These are phyloP conservation scores for Alcedo atthis DNA, from an alignment of 2,797 vertebrate genomes.

Conservation along the genomic window DNA sequence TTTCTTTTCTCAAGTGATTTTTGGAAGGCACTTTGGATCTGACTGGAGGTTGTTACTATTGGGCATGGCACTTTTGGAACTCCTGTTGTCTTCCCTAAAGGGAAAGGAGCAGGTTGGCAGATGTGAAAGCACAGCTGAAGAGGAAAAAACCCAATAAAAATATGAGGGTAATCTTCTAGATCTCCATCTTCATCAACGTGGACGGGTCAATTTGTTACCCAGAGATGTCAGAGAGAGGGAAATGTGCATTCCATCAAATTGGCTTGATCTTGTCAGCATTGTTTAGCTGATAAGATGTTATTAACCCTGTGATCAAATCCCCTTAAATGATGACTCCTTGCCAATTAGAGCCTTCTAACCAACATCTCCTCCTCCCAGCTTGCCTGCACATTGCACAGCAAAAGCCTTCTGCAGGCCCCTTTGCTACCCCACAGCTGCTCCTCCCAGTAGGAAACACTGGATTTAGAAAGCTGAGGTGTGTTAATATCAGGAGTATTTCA, in stretches of 20 bases:
- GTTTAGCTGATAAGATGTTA: conserved; percentile 10
- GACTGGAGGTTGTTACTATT: conserved; percentile 44
- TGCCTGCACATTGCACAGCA: neutral
- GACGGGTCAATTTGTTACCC: conserved; percentile 59
- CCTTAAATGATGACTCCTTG: neutral
- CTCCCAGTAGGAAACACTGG: neutral
- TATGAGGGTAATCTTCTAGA: neutral
- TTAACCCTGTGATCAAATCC: neutral
- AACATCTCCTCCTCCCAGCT: neutral
- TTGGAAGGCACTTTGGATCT: conserved; percentile 37
- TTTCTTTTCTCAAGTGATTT: neutral
- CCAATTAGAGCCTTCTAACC: neutral
- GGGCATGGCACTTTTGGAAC: conserved; percentile 12
- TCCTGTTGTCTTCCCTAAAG: conserved; percentile 28
- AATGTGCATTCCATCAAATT: conserved; percentile 2
- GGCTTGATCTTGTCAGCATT: conserved; percentile 5
- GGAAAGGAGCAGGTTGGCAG: conserved; percentile 24
- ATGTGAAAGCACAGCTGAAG: neutral
- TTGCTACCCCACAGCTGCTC: neutral
- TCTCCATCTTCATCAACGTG: neutral
- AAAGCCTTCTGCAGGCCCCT: neutral
- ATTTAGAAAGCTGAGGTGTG: neutral
- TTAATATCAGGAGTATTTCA: neutral
- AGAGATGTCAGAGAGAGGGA: neutral
- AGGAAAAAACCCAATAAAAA: neutral